Evolutionary conservation across 2,113 vertebrate genomes (phyloP), one percentile per base, ranked within the genome.

Genomic region (Oriolus oriolus): DNA sequence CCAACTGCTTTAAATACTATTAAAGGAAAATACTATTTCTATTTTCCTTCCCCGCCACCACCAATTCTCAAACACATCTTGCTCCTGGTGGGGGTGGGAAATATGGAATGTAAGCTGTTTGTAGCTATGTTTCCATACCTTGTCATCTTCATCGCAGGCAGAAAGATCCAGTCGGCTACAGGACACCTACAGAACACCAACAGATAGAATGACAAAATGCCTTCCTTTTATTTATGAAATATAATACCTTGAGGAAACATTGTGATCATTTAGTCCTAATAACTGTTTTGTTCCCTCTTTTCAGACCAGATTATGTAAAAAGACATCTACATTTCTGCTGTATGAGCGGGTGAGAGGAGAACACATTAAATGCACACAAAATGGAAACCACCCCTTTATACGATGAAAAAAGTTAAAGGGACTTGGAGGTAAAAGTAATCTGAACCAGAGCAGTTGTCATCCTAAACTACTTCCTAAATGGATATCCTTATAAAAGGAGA

Each of bases 71-170:
- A 61, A 82, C 47, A 59, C 2, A 41, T 86, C 31, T 71, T 63
- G 16, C 45, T 79, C 87, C 11, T 42, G 61, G 64, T 13, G 11
- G 5, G 16, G 10, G 5, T 26, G 3, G 10, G 49, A 54, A 22
- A 59, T 45, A 26, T 73, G n/a, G 64, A 80, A 73, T 2, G 3
- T 11, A 11, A 1, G 1, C 13, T 0, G 0, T 57, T 75, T 49
- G 19, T 14, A 68, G 39, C 31, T 28, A 28, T 0, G 1, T 76
- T 79, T 60, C 53, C 91, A 33, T 20, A 98, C 98, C 98, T 98
- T 98, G 97, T 99, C 99, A 85, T 99, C 99, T 93, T 99, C 99
- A 27, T 99, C 99, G 70, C 98, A 99, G 31, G 97, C 98, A 78
- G 98, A 98, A 92, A 99, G 98, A 90, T 99, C 99, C 85, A 98